Base-by-base conservation (phyloP, 2,113 vertebrate species). In the Ctenomys sociabilis region DNA sequence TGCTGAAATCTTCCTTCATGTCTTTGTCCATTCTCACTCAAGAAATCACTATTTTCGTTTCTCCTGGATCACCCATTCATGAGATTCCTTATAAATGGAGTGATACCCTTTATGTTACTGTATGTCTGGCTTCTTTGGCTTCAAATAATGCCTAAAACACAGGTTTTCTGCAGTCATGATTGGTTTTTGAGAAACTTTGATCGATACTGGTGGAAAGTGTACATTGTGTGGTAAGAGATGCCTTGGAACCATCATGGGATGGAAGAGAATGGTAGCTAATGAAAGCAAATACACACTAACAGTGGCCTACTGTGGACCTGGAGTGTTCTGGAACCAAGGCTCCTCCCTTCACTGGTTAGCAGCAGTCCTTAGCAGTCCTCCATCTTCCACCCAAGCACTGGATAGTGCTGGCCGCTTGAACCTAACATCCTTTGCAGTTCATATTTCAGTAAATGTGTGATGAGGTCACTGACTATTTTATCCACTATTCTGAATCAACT, bases 151-250 rank as follows among this genome's bases (percentile, higher is more conserved):
- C 32, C 73, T 3, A 21, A 59, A 94, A 73, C 52, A 82, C 10
- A 19, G 49, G 37, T 82, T 94, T 91, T 85, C 30, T 86, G 40
- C 66, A 35, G 13, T 85, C 32, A 37, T 1, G 16, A 9, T 61
- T 88, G 49, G 8, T 19, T 78, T 93, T 95, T 73, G 81, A 83
- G 93, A 84, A 86, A 94, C 61, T 14, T 61, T 92, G 84, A 32
- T 66, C 90, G 80, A 37, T 61, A 35, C 8, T 84, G 37, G 68
- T 86, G 52, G 45, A 28, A 21, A 80, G 73, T 8, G 22, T 72
- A 7, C 45, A 57, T 66, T 80, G 66, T 45, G 77, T 78, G 45
- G 43, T 16, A 52, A 93, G 28, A 92, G 85, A 73, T 80, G n/a
- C 70, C 37, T 52, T 37, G 21, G 91, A 45, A 32, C 40, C 45